Evolutionary conservation across 2,113 vertebrate species (phyloP).

Genomic region (Lipotes vexillifer): DNA sequence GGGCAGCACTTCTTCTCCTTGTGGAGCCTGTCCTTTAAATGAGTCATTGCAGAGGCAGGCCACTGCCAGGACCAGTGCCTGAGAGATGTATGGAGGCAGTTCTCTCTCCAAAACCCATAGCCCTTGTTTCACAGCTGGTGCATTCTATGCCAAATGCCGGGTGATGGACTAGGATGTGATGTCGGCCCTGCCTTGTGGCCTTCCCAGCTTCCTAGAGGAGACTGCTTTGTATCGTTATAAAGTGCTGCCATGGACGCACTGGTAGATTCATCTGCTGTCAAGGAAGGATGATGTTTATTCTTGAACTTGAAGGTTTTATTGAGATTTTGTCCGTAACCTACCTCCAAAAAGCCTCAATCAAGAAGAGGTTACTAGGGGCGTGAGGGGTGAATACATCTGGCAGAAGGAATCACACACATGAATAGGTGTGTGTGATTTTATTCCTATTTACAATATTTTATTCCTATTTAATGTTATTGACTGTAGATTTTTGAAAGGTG

Average conservation of each 20-base stretch:
- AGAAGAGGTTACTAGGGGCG: background rate
- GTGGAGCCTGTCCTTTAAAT: background rate
- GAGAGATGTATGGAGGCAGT: rapidly evolving
- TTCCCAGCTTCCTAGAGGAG: background rate
- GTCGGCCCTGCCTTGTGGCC: background rate
- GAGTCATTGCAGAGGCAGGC: background rate
- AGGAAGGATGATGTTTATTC: background rate
- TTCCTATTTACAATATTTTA: too few relatives aligned
- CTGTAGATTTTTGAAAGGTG: too few relatives aligned
- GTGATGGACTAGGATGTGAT: background rate
- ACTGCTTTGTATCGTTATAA: background rate
- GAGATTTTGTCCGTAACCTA: background rate
- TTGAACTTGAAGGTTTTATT: background rate
- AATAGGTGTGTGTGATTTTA: too few relatives aligned
- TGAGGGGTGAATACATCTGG: background rate
- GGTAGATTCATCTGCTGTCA: background rate
- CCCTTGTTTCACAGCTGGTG: background rate
- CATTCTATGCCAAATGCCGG: background rate
- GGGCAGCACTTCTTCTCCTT: background rate
- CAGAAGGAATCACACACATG: background rate
- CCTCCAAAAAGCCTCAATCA: background rate
- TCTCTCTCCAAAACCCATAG: too few relatives aligned
- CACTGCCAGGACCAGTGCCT: background rate
- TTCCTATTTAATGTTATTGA: too few relatives aligned
- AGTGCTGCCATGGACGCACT: background rate